Evolutionary conservation across 2,113 vertebrate genomes (phyloP).

Genomic region (Haemorhous mexicanus): DNA sequence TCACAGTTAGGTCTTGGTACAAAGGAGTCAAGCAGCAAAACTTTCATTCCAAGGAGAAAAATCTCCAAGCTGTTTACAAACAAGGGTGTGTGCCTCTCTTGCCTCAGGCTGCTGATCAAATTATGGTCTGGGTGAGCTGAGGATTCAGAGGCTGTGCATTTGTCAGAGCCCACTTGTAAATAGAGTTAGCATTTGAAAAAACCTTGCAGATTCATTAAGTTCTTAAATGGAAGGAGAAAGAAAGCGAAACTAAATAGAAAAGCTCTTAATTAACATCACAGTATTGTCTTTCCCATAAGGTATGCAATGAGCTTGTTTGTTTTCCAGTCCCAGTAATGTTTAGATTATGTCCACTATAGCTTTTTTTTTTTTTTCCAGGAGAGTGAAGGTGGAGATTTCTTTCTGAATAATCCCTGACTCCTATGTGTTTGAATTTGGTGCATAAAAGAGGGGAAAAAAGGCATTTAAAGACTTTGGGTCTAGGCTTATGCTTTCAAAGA

Average conservation of each 20-base stretch:
- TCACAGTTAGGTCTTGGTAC: too few relatives aligned
- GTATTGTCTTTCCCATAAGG: neutral
- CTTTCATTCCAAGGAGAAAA: neutral
- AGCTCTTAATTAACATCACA: neutral
- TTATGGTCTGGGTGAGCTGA: neutral
- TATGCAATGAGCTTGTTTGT: neutral
- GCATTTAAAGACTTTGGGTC: neutral
- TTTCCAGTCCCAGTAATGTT: neutral
- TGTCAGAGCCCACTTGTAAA: neutral
- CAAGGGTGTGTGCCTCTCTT: neutral
- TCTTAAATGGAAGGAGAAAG: neutral
- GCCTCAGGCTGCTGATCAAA: conserved; percentile 2
- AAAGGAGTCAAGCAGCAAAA: neutral
- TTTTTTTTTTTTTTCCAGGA: neutral
- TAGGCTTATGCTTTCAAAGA: neutral
- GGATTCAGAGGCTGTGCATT: neutral
- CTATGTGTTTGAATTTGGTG: neutral
- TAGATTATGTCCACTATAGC: neutral
- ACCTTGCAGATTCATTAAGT: neutral
- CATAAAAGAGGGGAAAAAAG: neutral
- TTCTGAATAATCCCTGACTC: neutral
- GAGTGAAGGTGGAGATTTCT: neutral
- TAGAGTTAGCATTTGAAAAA: neutral
- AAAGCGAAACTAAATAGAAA: neutral
- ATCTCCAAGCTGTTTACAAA: neutral